Base-by-base conservation (phyloP, 2,888 invertebrate species). In the Hipparchia semele region DNA sequence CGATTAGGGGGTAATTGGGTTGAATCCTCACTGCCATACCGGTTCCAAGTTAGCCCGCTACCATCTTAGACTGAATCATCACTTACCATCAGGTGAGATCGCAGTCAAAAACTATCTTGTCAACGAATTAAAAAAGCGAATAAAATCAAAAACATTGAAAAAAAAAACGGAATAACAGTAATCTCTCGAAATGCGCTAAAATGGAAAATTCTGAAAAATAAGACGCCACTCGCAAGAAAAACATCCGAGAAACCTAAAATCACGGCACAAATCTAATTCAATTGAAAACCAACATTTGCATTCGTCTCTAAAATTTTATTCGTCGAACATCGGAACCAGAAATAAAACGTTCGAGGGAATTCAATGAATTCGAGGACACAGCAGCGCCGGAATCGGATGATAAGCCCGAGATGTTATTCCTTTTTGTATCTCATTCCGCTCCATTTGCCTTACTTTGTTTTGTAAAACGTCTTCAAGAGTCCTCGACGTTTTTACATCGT, bases 341-440 rank as follows among this genome's bases (percentile, higher is more conserved):
- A 72, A 76, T 74, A 74, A 74, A 76, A 74, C 68, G 71, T 73
- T 71, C 61, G 70, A 61, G 61, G 65, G 67, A 71, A 76, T 76
- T 74, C 68, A 76, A 76, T 74, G 76, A 76, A 76, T 76, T 74
- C 72, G 70, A 54, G 56, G 73, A 75, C 73, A 66, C 45, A 72
- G 62, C 72, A 61, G 61, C 59, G 71, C 65, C 72, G 69, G 68
- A 60, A 73, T 74, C 74, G 71, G 65, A 74, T 71, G 72, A 76
- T 76, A 74, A 74, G 74, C 74, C 53, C 68, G 49, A 4, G 64
- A 74, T 70, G 72, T 74, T 74, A 72, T 76, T 74, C 72, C 72
- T 74, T 72, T 74, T 72, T 74, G 72, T 76, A 76, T 76, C 74
- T 76, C 74, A 72, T 74, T 74, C 71, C 76, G 74, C 70, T 70